Evolutionary conservation across 2,888 invertebrate genomes (phyloP).

Genomic region (Trichogramma dendrolimi): DNA sequence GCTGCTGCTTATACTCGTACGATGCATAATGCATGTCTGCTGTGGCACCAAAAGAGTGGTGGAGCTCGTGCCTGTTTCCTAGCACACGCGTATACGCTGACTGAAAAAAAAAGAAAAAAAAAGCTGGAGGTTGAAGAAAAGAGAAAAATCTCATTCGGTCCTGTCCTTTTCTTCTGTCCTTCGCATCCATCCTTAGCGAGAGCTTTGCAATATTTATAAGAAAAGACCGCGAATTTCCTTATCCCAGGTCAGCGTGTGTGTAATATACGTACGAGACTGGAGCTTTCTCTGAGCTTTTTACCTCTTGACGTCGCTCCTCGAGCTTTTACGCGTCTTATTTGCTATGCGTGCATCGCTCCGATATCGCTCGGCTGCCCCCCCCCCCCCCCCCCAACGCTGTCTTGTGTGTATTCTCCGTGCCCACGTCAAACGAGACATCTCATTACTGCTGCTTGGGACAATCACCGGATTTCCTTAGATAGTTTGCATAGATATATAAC

Average conservation of each 20-base stretch:
- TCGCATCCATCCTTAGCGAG: slow-evolving; percentile 5
- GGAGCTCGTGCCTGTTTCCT: too few relatives aligned
- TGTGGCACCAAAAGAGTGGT: too few relatives aligned
- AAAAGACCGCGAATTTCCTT: too few relatives aligned
- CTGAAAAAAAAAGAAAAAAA: too few relatives aligned
- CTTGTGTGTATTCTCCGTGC: neutral
- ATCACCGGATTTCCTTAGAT: slow-evolving; percentile 24
- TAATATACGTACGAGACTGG: too few relatives aligned
- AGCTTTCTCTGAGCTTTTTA: neutral
- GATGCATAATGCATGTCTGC: slow-evolving; percentile 39
- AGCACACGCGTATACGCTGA: too few relatives aligned
- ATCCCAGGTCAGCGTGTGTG: too few relatives aligned
- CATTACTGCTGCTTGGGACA: slow-evolving; percentile 9
- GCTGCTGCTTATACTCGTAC: slow-evolving; percentile 5
- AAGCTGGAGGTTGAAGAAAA: neutral
- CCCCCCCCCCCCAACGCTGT: too few relatives aligned
- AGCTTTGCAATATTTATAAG: neutral
- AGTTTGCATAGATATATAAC: too few relatives aligned
- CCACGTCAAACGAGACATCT: slow-evolving; percentile 15
- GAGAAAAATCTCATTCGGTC: slow-evolving; percentile 1
- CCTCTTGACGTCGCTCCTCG: neutral
- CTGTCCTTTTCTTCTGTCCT: slow-evolving; percentile 14
- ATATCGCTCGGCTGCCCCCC: neutral
- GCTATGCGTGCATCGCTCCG: neutral
- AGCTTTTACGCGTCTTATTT: neutral